Conservation (phyloP, 2,888 invertebrate genomes). For the Leptopilina drosophilae region DNA sequence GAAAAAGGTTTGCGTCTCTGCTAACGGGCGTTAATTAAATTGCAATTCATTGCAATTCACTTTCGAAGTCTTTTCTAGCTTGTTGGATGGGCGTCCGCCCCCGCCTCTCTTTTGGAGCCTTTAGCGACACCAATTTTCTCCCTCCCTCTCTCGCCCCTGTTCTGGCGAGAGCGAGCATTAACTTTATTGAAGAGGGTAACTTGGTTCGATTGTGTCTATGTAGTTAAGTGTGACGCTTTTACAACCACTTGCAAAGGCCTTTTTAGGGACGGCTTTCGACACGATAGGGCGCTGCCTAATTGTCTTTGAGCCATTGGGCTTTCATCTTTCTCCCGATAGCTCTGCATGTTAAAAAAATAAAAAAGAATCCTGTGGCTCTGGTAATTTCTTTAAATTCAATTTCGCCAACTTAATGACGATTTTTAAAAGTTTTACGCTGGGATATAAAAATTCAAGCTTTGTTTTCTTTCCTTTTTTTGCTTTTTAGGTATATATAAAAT, state of each 20-base stretch:
- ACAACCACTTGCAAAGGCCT: conserved; percentile 23
- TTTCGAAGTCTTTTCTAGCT: conserved; percentile 44
- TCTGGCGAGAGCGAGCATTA: conserved; percentile 52
- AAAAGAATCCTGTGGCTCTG: background rate
- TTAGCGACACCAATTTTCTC: conserved; percentile 35
- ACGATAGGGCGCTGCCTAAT: conserved; percentile 33
- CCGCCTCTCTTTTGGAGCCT: background rate
- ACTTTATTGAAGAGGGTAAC: conserved; percentile 60
- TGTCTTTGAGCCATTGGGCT: conserved; percentile 38
- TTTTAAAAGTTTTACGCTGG: background rate
- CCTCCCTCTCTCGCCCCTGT: background rate
- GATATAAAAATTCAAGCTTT: too few species aligned
- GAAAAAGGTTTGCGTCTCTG: conserved; percentile 44
- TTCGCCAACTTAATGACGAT: background rate
- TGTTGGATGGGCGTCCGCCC: background rate
- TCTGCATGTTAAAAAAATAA: background rate
- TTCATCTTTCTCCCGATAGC: conserved; percentile 30
- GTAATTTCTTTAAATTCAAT: background rate
- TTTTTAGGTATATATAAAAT: background rate
- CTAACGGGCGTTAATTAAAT: conserved; percentile 58
- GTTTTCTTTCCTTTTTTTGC: too few species aligned
- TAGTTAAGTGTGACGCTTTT: conserved; percentile 32
- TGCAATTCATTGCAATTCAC: conserved; percentile 45
- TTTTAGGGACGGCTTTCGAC: conserved; percentile 28
- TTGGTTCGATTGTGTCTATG: conserved; percentile 50